Evolutionary conservation across 35 echinoderm and acorn worm species (phyloP), one percentile per base, ranked within the genome.

Genomic region (Patiria miniata): DNA sequence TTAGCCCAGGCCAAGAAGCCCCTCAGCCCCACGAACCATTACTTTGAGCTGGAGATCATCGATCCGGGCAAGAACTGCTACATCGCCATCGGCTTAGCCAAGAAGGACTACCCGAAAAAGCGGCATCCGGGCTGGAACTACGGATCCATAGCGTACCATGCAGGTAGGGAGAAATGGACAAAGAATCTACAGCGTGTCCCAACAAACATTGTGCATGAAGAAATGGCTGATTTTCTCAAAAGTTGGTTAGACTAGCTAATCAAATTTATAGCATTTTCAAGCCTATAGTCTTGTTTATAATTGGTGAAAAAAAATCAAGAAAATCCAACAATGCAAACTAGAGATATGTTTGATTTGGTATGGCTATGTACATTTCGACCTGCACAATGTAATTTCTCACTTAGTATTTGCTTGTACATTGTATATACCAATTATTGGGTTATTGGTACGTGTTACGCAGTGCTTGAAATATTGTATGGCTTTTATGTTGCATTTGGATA

Each of bases 41-140:
- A 99, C 79, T 99, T 95, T 87, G 96, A 99, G 77, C 36, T 99
- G 60, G 93, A 99, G 87, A 99, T 99, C 33, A 85, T 99, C 8
- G 93, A 99, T 79, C 96, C 96, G 10, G 96, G 96, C 14, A 94
- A 94, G 83, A 91, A 91, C 39, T 99, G 96, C 52, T 99, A 94
- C 65, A 91, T 99, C 32, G 96, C 96, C 54, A 94, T 99, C 1
- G 96, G 96, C 56, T 78, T 99, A 26, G 93, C 96, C 37, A 83
- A 88, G 30, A 91, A 94, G 79, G 90, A 99, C 53, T 99, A 99
- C 52, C 96, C 96, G 3, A 85, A 85, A 33, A 92, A 94, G 18
- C 79, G 90, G 51, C 96, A 99, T 56, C 96, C 96, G 32, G 96
- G 96, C 23, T 99, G 96, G 96, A 89, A 94, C 57, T 88, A 91